Percentiles rank a stretch among this genome's conserved stretches.
Conservation (phyloP, 2,797 vertebrate genomes). For the Myioborus melanocephalus region DNA sequence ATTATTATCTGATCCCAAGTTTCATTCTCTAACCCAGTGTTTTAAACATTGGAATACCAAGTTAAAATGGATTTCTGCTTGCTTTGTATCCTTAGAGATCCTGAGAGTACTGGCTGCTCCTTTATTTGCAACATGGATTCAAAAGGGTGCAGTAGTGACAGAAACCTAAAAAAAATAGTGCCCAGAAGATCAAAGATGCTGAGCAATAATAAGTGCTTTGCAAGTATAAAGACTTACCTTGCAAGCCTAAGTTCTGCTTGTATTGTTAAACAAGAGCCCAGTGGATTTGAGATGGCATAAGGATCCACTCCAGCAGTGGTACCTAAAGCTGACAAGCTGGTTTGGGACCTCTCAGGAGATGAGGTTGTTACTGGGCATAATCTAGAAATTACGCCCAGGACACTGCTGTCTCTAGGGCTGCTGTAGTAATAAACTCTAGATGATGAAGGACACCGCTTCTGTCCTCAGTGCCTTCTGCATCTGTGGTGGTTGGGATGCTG, state of each 20-base stretch:
- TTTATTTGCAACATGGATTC: neutral
- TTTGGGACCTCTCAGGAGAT: neutral
- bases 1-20: neutral
- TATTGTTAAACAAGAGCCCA: neutral
- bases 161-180: neutral
- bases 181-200: neutral
- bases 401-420: neutral
- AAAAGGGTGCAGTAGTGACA: neutral
- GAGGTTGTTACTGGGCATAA: neutral
- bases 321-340: neutral
- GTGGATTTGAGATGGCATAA: neutral
- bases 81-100: neutral
- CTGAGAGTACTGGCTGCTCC: neutral
- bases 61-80: neutral
- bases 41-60: neutral
- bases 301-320: neutral
- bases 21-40: neutral
- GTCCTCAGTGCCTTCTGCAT: neutral
- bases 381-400: neutral
- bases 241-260: neutral
- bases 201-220: neutral
- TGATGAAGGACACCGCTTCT: neutral
- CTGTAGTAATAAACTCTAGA: neutral
- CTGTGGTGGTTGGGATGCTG: fast-evolving
- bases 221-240: neutral